Evolutionary conservation across 2,888 invertebrate genomes (phyloP).

Genomic region (Galerucella calmariensis): DNA sequence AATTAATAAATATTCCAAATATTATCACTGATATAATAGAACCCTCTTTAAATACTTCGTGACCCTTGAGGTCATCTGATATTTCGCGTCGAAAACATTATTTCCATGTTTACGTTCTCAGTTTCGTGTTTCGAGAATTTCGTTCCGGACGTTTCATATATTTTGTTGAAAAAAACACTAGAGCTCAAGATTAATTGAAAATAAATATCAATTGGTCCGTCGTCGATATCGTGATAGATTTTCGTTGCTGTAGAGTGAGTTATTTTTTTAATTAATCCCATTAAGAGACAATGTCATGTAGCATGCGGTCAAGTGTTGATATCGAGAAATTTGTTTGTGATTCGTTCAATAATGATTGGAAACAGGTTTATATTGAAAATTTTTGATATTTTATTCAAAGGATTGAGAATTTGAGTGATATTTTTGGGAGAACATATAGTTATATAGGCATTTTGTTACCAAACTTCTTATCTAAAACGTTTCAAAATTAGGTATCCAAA

Average conservation of each 20-base stretch:
- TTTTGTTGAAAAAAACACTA: no score
- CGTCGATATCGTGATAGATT: not conserved
- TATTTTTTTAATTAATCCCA: not conserved
- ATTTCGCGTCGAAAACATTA: slow-evolving; percentile 30
- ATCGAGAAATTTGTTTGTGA: not conserved
- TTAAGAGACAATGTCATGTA: not conserved
- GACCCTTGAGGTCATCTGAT: slow-evolving; percentile 40
- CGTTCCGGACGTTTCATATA: not conserved
- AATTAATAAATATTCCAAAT: slow-evolving; percentile 16
- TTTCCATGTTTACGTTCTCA: slow-evolving; percentile 31
- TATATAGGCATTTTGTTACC: no score
- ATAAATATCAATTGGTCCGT: no score
- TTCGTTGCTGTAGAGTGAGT: not conserved
- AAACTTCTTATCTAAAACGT: no score
- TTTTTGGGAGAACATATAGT: no score
- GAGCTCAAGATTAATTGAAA: no score
- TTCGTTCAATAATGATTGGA: not conserved
- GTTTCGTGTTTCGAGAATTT: slow-evolving; percentile 24
- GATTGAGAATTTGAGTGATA: no score
- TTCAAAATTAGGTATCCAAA: no score
- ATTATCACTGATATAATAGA: slow-evolving; percentile 25
- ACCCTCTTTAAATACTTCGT: slow-evolving; percentile 33
- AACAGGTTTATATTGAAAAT: not conserved
- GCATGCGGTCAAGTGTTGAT: not conserved
- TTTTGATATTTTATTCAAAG: not conserved